A percentile compares a stretch with the other conserved stretches of the same genome.
These are phyloP conservation scores for Lethrus apterus DNA, from an alignment of 1,140 invertebrate species.

Conservation along the genomic window DNA sequence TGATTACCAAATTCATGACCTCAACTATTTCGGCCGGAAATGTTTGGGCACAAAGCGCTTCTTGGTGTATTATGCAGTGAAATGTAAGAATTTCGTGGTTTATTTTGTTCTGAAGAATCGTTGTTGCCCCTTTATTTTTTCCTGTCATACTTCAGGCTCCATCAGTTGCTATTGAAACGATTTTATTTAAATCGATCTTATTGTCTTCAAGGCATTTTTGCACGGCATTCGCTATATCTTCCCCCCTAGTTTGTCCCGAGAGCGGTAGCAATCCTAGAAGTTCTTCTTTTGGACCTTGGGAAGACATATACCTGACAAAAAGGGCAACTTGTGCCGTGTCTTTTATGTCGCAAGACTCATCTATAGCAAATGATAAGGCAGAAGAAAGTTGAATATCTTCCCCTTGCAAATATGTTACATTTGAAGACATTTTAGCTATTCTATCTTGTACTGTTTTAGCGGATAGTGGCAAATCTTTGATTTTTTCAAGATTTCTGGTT, in stretches of 20 bases:
- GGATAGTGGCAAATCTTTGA: constrained; percentile 6
- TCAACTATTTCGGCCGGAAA: constrained; percentile 24
- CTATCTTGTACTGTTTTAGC: constrained; percentile 28
- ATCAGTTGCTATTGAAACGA: too few species aligned
- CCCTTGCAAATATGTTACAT: constrained; percentile 24
- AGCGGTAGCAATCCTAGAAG: constrained; percentile 25
- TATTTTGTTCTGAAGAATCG: constrained; percentile 29
- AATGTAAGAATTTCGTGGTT: constrained; percentile 32
- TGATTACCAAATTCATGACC: background rate
- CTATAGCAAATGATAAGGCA: constrained; percentile 25
- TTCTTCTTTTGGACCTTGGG: too few species aligned
- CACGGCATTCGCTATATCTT: too few species aligned
- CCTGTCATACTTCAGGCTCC: too few species aligned
- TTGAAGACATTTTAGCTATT: constrained; percentile 27
- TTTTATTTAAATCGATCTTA: too few species aligned
- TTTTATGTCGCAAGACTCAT: too few species aligned
- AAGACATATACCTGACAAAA: too few species aligned
- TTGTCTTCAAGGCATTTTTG: too few species aligned
- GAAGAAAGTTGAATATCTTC: constrained; percentile 27
- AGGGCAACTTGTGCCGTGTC: constrained; percentile 31
- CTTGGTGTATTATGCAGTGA: constrained; percentile 30
- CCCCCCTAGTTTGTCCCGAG: constrained; percentile 25
- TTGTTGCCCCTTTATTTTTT: background rate
- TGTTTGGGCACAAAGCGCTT: constrained; percentile 33
- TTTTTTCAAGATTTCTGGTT: background rate